phyloP scores from a whole-genome alignment of 2,888 invertebrate genomes.

The Oconnorella tubifera region DNA sequence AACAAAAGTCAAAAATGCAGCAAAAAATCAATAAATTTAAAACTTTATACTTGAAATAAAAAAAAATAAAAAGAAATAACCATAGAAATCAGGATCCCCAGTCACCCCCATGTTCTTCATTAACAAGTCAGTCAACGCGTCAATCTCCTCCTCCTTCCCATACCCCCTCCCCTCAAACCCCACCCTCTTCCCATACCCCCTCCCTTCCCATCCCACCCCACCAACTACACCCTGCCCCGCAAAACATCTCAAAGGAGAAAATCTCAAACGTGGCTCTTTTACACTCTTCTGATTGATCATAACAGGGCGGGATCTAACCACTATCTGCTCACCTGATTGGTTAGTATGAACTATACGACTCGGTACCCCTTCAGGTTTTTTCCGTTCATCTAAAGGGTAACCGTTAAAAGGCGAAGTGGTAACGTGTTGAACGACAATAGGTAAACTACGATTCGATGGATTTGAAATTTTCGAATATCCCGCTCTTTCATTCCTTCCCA shows the following conservation, averaged over 20 bases:
- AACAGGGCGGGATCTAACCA: not conserved
- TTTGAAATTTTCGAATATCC: no score
- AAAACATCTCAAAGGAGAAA: not conserved
- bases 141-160: constrained; percentile 77
- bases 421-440: not conserved
- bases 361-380: constrained; percentile 16
- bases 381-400: no score
- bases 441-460: not conserved
- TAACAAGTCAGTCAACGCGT: constrained; percentile 80
- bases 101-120: constrained; percentile 72
- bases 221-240: not conserved
- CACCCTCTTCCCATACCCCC: not conserved
- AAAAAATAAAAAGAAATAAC: constrained; percentile 45
- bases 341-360: constrained; percentile 28
- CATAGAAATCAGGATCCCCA: constrained; percentile 67
- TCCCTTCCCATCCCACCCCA: not conserved
- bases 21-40: no score
- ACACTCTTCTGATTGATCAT: no score
- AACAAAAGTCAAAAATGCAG: no score
- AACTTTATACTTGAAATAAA: no score
- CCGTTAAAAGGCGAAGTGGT: not conserved
- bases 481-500: not conserved
- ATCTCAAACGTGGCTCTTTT: not conserved
- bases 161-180: constrained; percentile 11
- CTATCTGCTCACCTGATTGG: constrained; percentile 20